phyloP scores from a whole-genome alignment of 2,113 vertebrate genomes.

The Aegotheles bennettii region DNA sequence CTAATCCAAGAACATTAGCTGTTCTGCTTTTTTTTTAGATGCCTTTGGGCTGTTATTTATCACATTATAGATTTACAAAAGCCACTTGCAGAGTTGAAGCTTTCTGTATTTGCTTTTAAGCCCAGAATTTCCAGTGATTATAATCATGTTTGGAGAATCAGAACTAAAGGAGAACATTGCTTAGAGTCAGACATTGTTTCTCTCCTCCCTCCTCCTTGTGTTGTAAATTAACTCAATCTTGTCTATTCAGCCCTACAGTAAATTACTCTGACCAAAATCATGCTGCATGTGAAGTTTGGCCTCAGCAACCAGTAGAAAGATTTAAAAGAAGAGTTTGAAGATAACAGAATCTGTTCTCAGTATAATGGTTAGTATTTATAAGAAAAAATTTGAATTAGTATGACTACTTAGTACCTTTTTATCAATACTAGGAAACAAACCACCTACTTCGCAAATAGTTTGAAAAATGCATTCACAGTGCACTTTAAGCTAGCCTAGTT shows the following conservation, averaged over 20 bases:
- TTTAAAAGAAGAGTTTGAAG: not conserved
- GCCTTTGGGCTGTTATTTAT: not conserved
- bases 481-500: not conserved
- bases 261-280: fast-evolving
- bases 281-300: not conserved
- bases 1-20: not conserved
- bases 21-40: not conserved
- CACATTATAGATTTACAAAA: not conserved
- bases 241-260: not conserved
- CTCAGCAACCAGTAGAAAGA: not conserved
- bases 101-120: not conserved
- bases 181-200: not conserved
- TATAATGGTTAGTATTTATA: not conserved
- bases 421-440: not conserved
- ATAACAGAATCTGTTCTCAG: not conserved
- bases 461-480: not conserved
- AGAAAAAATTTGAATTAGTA: not conserved
- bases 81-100: not conserved
- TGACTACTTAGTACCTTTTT: not conserved
- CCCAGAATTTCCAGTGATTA: not conserved
- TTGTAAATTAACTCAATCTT: not conserved
- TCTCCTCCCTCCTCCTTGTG: not conserved
- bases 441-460: not conserved
- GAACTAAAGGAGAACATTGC: not conserved
- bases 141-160: not conserved